These are phyloP conservation scores for Sanderia malayensis DNA, from an alignment of 30 jellyfish, hydroid and myxozoan species.

Conservation along the genomic window DNA sequence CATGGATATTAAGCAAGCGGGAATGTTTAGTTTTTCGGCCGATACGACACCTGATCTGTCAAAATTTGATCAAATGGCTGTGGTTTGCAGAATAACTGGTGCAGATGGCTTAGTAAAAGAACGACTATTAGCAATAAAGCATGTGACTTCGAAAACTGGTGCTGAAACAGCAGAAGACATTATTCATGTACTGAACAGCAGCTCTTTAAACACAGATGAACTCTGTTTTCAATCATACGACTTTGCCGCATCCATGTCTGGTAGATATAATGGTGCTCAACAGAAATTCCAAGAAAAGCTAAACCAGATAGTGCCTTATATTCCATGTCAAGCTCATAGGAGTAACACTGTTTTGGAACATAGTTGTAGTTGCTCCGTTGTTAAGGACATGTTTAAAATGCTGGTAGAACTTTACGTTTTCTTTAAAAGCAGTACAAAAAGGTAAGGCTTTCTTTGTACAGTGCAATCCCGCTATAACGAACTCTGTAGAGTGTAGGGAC, in stretches of 20 bases:
- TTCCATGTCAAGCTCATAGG: background rate
- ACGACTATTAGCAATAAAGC: constrained; percentile 25
- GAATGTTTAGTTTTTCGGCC: background rate
- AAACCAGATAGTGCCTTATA: background rate
- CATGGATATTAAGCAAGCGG: background rate
- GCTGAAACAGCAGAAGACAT: constrained; percentile 27
- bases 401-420: background rate
- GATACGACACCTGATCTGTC: constrained; percentile 4
- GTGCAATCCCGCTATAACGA: no score
- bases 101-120: background rate
- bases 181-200: background rate
- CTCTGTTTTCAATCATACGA: constrained; percentile 28
- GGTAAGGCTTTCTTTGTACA: no score
- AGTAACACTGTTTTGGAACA: background rate
- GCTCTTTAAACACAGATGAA: constrained; percentile 26
- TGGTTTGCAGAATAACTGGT: constrained; percentile 21
- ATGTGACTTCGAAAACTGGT: constrained; percentile 9
- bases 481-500: no score
- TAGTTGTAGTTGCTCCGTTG: background rate
- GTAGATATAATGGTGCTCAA: constrained; percentile 12
- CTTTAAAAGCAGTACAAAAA: constrained; percentile 4
- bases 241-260: constrained; percentile 46
- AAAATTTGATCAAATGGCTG: background rate
- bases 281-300: constrained; percentile 6
- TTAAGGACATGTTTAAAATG: background rate